A percentile compares a stretch with the other conserved stretches of the same genome.
Evolutionary conservation across 2,888 invertebrate species (phyloP).

Genomic region (Gisinianus flammeolus): DNA sequence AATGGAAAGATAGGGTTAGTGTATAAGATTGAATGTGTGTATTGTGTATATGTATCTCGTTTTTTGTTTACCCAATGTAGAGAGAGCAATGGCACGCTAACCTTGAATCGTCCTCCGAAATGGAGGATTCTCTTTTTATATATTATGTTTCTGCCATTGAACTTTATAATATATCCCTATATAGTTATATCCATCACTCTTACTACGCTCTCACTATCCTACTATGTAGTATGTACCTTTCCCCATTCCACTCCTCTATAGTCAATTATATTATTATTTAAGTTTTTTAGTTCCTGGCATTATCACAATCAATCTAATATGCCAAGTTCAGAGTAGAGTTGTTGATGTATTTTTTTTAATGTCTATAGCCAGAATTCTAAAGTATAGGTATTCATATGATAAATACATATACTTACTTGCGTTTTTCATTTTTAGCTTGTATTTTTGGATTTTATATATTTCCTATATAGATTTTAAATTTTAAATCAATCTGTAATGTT

Average conservation of each 20-base stretch:
- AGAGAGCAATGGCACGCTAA: conserved; percentile 57
- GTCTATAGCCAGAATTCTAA: no score
- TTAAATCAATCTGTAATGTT: no score
- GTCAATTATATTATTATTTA: conserved; percentile 9
- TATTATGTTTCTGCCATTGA: conserved; percentile 8
- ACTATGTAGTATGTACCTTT: neutral
- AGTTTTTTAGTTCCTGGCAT: conserved; percentile 10
- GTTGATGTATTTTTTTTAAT: no score
- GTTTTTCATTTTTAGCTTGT: no score
- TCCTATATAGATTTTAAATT: no score
- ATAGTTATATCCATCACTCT: neutral
- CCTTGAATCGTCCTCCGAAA: conserved; percentile 57
- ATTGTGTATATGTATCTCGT: neutral
- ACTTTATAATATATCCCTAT: conserved; percentile 4
- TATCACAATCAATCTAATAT: neutral
- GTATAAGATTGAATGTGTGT: neutral
- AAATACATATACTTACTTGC: no score
- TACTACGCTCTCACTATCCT: neutral
- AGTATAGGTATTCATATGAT: no score
- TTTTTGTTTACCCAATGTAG: conserved; percentile 37
- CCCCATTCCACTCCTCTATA: neutral
- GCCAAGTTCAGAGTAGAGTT: no score
- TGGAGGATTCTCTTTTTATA: neutral
- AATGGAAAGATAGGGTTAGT: no score
- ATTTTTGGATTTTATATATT: no score